Conservation (phyloP, 2,113 vertebrate species). For the Leucosticte australis region DNA sequence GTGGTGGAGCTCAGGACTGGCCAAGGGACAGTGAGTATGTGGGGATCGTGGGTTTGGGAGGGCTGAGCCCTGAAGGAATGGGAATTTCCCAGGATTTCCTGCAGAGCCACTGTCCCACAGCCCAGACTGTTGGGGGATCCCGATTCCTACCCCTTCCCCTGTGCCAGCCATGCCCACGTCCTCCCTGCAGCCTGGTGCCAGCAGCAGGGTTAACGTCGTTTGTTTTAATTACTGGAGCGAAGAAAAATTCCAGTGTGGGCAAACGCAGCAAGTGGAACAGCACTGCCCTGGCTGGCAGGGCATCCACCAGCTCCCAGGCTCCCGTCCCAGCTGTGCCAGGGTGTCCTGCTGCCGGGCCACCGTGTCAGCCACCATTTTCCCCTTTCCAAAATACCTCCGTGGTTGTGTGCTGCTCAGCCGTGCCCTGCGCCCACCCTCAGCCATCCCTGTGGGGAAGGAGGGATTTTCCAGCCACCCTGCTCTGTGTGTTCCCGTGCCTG, state of each 20-base stretch:
- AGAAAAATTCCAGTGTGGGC: constrained; percentile 22
- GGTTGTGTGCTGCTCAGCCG: rapidly evolving
- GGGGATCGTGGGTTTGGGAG: not conserved
- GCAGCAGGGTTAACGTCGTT: not conserved
- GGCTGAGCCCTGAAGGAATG: not conserved
- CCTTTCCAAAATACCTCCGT: rapidly evolving
- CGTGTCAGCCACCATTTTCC: rapidly evolving
- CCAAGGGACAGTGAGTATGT: rapidly evolving
- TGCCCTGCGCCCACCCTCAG: not conserved
- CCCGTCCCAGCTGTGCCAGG: not conserved
- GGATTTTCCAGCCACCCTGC: rapidly evolving
- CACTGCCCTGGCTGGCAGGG: not conserved
- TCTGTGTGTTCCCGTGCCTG: rapidly evolving
- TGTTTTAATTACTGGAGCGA: not conserved
- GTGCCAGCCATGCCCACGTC: not conserved
- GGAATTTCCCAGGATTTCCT: not conserved
- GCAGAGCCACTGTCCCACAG: not conserved
- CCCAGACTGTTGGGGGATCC: rapidly evolving
- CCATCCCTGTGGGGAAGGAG: rapidly evolving
- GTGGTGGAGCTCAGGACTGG: rapidly evolving
- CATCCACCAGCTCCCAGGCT: not conserved
- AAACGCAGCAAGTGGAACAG: not conserved
- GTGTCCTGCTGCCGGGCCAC: rapidly evolving
- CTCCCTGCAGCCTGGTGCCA: not conserved
- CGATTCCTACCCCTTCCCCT: rapidly evolving